phyloP scores from a whole-genome alignment of 2,113 vertebrate species.

The Gadus macrocephalus region DNA sequence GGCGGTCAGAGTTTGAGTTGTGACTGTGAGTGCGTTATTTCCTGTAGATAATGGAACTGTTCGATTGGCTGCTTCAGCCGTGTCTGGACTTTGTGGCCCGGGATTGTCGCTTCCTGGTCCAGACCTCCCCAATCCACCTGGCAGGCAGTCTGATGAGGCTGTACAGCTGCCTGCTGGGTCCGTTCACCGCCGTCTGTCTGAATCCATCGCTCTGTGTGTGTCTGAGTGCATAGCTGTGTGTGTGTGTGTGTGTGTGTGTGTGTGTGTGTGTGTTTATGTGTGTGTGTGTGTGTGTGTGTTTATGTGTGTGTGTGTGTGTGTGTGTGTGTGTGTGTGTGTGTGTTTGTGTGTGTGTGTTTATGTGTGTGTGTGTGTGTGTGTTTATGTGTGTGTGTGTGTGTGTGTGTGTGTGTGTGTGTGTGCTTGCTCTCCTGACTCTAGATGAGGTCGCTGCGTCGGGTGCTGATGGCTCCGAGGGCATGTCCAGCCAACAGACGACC shows the following conservation, averaged over 20 bases:
- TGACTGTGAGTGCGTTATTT: conserved; percentile 16
- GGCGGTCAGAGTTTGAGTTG: neutral
- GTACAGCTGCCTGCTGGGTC: conserved; percentile 83
- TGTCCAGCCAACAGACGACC: conserved; percentile 80
- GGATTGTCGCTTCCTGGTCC: conserved; percentile 78
- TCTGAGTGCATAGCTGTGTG: too few relatives aligned
- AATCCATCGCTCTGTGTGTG: too few relatives aligned
- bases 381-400: too few relatives aligned
- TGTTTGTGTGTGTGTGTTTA: too few relatives aligned
- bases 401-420: conserved; percentile 8
- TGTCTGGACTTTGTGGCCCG: conserved; percentile 80
- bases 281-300: too few relatives aligned
- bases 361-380: too few relatives aligned
- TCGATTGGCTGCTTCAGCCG: conserved; percentile 86
- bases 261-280: too few relatives aligned
- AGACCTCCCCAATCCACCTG: conserved; percentile 82
- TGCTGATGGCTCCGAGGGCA: conserved; percentile 52
- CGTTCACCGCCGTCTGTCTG: conserved; percentile 26
- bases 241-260: too few relatives aligned
- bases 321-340: too few relatives aligned
- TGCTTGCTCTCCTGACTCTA: conserved; percentile 43
- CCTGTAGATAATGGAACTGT: conserved; percentile 79
- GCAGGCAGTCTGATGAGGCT: conserved; percentile 81
- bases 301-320: too few relatives aligned
- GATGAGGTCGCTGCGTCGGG: conserved; percentile 75